Base-by-base conservation (phyloP, 2,888 invertebrate genomes). In the Ormyrus nitidulus region DNA sequence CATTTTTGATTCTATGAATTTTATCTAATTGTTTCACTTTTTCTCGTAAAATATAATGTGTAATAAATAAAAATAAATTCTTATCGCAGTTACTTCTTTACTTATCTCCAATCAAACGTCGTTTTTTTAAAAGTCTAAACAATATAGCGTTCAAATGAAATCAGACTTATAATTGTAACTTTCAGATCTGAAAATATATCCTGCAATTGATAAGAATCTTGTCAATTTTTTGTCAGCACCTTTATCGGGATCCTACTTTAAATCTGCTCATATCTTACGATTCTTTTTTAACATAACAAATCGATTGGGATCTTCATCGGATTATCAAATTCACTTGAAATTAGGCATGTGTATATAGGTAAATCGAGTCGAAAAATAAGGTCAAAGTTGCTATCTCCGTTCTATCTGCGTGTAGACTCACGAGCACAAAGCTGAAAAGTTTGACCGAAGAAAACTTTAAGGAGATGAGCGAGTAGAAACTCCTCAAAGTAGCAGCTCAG, bases 81-180 rank as follows among this genome's bases (percentile, higher is more conserved):
- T 64, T 77, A 77, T 77, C 61, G 34, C 48, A n/a, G 62, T 62
- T 77, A 69, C 48, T 48, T 77, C 62, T 70, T 56, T 62, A n/a
- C 48, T 70, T 62, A 54, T 51, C 19, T 0, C 53, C 19, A 19
- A 19, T 19, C 19, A 2, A 19, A 19, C 19, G 56, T 5, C 19
- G 54, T 9, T 56, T 51, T 59, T 71, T 44, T 65, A 51, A 68
- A 11, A 72, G 66, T 61, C 72, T 72, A 72, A 71, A 71, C 64
- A 70, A 65, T 71, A 11, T 8, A 34, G 44, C 10, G 9, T 2
- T 51, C 13, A 6, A 56, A 49, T 59, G 46, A 4, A 58, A 73
- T 78, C 68, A 73, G 53, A 48, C 6, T 48, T 68, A 68, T 56
- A 19, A 19, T 19, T 19, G 19, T 19, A 68, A 73, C n/a, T 44